Conservation (phyloP, 1,140 invertebrate species). For the Dendroctonus valens region DNA sequence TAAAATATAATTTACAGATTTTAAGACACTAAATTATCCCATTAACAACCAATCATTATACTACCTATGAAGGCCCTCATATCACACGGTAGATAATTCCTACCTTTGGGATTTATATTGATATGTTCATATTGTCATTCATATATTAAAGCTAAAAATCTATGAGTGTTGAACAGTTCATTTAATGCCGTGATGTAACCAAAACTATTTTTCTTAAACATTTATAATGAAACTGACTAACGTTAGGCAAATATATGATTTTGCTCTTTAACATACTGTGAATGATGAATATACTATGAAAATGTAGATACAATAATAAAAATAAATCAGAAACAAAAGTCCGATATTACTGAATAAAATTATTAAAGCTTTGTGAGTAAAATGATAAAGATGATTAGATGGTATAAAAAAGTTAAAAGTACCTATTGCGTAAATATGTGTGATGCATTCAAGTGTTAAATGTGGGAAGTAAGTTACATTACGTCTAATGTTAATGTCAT, state of each 20-base stretch:
- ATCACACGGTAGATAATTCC: slow-evolving; percentile 46
- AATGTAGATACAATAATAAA: no score
- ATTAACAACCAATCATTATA: slow-evolving; percentile 38
- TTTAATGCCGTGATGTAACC: slow-evolving; percentile 22
- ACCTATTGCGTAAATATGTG: slow-evolving; percentile 28
- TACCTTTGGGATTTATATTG: slow-evolving; percentile 43
- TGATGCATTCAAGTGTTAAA: slow-evolving; percentile 23
- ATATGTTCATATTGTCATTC: slow-evolving; percentile 51
- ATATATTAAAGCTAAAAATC: slow-evolving; percentile 45
- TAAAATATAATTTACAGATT: slow-evolving; percentile 38
- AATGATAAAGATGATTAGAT: slow-evolving; percentile 13
- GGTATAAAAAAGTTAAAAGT: slow-evolving; percentile 19
- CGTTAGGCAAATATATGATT: slow-evolving; percentile 1
- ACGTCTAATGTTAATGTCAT: slow-evolving; percentile 20
- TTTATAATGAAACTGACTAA: slow-evolving; percentile 18
- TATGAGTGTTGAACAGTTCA: slow-evolving; percentile 31
- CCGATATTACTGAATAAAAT: no score
- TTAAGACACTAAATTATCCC: slow-evolving; percentile 49
- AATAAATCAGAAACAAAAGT: background rate
- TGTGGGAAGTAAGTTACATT: slow-evolving; percentile 16
- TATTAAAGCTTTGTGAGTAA: slow-evolving; percentile 27
- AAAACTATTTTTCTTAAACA: slow-evolving; percentile 4
- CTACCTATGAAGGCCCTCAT: slow-evolving; percentile 48
- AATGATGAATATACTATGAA: no score
- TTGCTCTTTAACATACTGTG: background rate